These are phyloP conservation scores for Tetramorium simillimum DNA, from an alignment of 1,140 invertebrate genomes.

Conservation along the genomic window DNA sequence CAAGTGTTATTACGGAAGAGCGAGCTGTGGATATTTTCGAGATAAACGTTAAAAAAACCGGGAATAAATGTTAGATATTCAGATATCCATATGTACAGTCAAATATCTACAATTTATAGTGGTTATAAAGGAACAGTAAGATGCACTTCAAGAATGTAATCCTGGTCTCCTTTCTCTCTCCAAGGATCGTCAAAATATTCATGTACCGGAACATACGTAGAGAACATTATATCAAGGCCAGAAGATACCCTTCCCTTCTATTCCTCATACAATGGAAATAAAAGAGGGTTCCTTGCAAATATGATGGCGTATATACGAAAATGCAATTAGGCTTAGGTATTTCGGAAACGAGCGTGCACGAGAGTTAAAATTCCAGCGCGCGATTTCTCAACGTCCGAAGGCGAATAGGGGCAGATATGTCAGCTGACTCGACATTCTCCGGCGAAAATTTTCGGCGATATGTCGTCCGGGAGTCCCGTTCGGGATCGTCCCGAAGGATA, in stretches of 20 bases:
- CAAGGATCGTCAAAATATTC: not conserved
- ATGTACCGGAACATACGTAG: not conserved
- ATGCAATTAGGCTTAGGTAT: constrained; percentile 31
- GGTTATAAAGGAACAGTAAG: not conserved
- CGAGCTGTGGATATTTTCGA: not conserved
- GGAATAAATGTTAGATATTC: not conserved
- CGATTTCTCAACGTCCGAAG: constrained; percentile 32
- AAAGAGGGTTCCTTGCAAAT: not conserved
- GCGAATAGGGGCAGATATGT: constrained; percentile 3
- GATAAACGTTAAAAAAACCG: not conserved
- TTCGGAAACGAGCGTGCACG: not conserved
- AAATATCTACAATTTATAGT: not conserved
- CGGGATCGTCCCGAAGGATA: constrained; percentile 54
- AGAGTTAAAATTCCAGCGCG: constrained; percentile 28
- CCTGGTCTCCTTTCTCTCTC: not conserved
- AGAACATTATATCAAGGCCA: not conserved
- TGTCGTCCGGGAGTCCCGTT: constrained; percentile 15
- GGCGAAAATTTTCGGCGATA: constrained; percentile 66
- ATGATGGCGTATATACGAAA: not conserved
- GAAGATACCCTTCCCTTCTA: not conserved
- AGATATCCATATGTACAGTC: not conserved
- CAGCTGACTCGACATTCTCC: constrained; percentile 47
- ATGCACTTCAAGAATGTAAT: not conserved
- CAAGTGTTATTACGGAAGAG: not conserved
- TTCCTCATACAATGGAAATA: not conserved